phyloP scores from a whole-genome alignment of 1,140 invertebrate species.

The Pygmarrhopalites habei region DNA sequence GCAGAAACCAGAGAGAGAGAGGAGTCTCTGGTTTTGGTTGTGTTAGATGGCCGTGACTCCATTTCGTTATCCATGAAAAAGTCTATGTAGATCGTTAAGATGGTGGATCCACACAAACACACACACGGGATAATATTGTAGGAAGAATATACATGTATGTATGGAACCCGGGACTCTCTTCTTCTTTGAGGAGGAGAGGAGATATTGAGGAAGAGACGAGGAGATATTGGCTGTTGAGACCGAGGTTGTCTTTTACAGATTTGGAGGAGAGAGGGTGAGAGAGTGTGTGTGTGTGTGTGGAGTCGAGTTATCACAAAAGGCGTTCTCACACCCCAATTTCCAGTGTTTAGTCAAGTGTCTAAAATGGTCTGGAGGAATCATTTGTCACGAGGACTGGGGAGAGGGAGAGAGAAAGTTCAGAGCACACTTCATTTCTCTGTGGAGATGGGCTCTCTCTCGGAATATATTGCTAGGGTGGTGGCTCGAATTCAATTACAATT shows the following conservation, averaged over 20 bases:
- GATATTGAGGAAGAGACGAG: no score
- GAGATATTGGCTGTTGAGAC: no score
- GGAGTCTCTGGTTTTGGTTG: neutral
- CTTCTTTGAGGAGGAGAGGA: no score
- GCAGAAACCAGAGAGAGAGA: neutral
- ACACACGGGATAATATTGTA: no score
- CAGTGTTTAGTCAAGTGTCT: constrained; percentile 37
- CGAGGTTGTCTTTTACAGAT: no score
- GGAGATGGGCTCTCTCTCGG: constrained; percentile 22
- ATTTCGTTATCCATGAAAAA: neutral
- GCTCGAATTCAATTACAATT: constrained; percentile 41
- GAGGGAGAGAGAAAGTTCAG: neutral
- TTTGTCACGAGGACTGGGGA: constrained; percentile 31
- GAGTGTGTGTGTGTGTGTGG: neutral
- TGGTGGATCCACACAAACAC: no score
- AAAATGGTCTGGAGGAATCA: constrained; percentile 36
- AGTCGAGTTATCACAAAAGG: constrained; percentile 14
- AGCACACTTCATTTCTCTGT: constrained; percentile 27
- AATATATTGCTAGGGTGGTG: constrained; percentile 27
- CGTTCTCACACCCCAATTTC: constrained; percentile 23
- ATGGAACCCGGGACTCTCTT: no score
- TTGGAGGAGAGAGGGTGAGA: neutral
- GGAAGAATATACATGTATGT: no score
- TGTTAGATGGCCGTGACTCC: neutral
- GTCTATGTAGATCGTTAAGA: no score